Base-by-base conservation (phyloP, 2,797 vertebrate genomes). In the Sebastes minor region DNA sequence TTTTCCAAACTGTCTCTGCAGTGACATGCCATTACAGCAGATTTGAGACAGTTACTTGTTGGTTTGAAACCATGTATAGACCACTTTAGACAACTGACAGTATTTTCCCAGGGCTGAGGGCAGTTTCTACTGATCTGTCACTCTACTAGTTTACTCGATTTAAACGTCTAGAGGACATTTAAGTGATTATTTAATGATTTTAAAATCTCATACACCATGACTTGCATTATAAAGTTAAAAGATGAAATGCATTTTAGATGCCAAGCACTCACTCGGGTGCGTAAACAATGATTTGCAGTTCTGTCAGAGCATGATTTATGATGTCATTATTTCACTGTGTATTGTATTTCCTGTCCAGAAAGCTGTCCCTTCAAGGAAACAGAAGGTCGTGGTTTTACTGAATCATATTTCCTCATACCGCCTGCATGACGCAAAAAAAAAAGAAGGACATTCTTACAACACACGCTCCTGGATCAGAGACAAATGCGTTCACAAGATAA, bases 1-100 rank as follows among this genome's bases (percentile, higher is more conserved):
- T 63, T 78, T 30, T 2, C 6, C 78, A 11, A 83, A 23, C 81
- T 38, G 72, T 20, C 28, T n/a, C 42, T 91, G 90, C 80, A 86
- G 25, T 12, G 84, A 53, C 30, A 10, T 9, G 52, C 12, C 11
- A 20, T 1, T 1, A 49, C 46, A 49, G 46, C 7, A 59, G 12
- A 52, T 23, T 72, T 2, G 33, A 80, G 32, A 65, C 14, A 0
- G 27, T 46, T n/a, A 3, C 0, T 55, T 6, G 2, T 49, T 63
- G 72, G 56, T 61, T 76, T 66, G 8, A 33, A 49, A 53, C 71
- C 27, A 25, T 38, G 25, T 30, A 20, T 33, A 1, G 23, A 70
- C 35, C 68, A 46, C 23, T 66, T 56, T 25, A 60, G 0, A 38
- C 4, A 78, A 72, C 52, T 38, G 33, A 69, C 81, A 81, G 76